phyloP scores from a whole-genome alignment of 2,113 vertebrate species.

The Elephantulus edwardii region DNA sequence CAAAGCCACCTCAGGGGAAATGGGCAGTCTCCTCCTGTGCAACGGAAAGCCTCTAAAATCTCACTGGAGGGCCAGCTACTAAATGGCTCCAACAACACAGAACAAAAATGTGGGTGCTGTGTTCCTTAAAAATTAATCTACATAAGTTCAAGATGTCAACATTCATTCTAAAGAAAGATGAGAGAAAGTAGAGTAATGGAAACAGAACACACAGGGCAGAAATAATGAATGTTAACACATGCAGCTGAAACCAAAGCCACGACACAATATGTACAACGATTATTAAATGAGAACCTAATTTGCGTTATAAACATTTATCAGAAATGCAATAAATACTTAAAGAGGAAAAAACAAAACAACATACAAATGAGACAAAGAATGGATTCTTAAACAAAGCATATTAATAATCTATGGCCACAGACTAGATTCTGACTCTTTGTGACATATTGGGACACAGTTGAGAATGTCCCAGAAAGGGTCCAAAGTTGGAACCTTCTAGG shows the following conservation, averaged over 20 bases:
- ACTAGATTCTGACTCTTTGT: no score
- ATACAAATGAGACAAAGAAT: background rate
- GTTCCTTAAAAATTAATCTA: background rate
- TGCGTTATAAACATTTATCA: background rate
- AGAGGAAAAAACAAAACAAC: background rate
- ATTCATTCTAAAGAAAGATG: background rate
- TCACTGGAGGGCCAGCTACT: no score
- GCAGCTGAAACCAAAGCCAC: background rate
- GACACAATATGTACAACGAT: background rate
- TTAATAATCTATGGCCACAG: background rate
- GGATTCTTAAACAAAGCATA: background rate
- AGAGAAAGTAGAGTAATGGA: background rate
- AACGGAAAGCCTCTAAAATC: no score
- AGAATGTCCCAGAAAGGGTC: no score
- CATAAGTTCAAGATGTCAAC: background rate
- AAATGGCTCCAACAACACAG: no score
- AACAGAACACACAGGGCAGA: background rate
- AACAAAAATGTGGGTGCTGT: background rate
- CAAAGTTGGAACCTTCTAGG: no score
- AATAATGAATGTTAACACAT: background rate
- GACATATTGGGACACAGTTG: no score
- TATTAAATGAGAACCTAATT: background rate
- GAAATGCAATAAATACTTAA: background rate
- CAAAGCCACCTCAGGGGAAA: no score
- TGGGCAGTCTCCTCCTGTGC: no score